A percentile compares a stretch with the other conserved stretches of the same genome.
Conservation (phyloP, 2,797 vertebrate species). For the Danio albolineatus region DNA sequence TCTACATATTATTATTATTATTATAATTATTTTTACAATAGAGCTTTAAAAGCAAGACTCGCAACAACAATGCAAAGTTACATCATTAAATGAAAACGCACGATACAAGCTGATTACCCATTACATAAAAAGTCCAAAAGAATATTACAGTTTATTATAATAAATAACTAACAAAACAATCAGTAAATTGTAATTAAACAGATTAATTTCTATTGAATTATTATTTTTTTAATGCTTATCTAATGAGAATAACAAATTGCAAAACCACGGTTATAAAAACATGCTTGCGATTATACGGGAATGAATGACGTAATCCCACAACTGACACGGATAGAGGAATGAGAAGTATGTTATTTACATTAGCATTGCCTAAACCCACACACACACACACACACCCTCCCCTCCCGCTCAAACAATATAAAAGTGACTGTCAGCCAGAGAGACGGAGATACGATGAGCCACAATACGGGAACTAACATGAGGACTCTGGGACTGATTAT, state of each 20-base stretch:
- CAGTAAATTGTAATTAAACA: not conserved
- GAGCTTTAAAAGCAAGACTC: not conserved
- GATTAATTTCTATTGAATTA: not conserved
- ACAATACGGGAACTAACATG: constrained; percentile 50
- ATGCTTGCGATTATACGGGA: not conserved
- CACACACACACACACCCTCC: not conserved
- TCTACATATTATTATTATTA: too few species aligned
- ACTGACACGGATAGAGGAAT: constrained; percentile 3
- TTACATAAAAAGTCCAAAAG: too few species aligned
- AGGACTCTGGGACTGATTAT: constrained; percentile 50
- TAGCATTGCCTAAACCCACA: constrained; percentile 13
- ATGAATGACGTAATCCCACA: not conserved
- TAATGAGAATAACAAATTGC: not conserved
- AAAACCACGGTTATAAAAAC: not conserved
- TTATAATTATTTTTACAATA: too few species aligned
- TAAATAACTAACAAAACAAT: too few species aligned
- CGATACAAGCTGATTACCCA: not conserved
- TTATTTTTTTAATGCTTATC: not conserved
- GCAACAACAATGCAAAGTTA: not conserved
- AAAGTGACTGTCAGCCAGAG: constrained; percentile 41
- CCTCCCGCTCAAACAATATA: constrained; percentile 60
- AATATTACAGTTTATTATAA: too few species aligned
- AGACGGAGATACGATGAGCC: constrained; percentile 35
- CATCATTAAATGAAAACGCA: not conserved
- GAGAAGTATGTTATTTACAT: constrained; percentile 18